Base-by-base conservation (phyloP, 2,888 invertebrate genomes). In the Lycophotia porphyrea region DNA sequence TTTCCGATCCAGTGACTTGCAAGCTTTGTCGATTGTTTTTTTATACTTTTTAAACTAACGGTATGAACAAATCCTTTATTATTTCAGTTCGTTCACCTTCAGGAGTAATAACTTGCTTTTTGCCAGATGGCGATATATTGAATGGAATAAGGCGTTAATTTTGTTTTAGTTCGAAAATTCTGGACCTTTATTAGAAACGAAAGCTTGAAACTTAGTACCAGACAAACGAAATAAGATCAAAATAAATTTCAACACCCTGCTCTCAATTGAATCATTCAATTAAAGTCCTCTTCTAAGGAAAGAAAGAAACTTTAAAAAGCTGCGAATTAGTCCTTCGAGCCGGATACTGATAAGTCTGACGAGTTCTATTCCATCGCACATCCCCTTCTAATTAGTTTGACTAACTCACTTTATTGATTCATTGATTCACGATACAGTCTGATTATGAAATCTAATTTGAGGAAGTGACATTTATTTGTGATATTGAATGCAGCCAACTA, bases 321-420 rank as follows among this genome's bases (percentile, higher is more conserved):
- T 39, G 18, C 39, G 2, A 63, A 63, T 63, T 27, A 39, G n/a
- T 39, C n/a, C 63, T 63, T 63, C 39, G 63, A 63, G 63, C 24
- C n/a, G 39, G 36, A 63, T 63, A 3, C 63, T 13, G n/a, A n/a
- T 39, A 39, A n/a, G 15, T 5, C 39, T 63, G 39, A 63, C n/a
- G 39, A 63, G n/a, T 18, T 27, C 63, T 18, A 63, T 63, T 63
- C 39, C 39, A 39, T n/a, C 15, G 39, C 8, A 39, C n/a, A 8
- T 63, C 63, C n/a, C 8, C 15, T 39, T 18, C n/a, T n/a, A n/a
- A 63, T 63, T 63, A 39, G 63, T 63, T 63, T 39, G 63, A 39
- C 39, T 39, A 63, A 39, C n/a, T 39, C n/a, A 39, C n/a, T 39
- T 13, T 39, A 63, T 63, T 63, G 63, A 63, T 39, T 63, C 15